Base-by-base conservation (phyloP, 2,113 vertebrate species). In the Austrofundulus limnaeus region DNA sequence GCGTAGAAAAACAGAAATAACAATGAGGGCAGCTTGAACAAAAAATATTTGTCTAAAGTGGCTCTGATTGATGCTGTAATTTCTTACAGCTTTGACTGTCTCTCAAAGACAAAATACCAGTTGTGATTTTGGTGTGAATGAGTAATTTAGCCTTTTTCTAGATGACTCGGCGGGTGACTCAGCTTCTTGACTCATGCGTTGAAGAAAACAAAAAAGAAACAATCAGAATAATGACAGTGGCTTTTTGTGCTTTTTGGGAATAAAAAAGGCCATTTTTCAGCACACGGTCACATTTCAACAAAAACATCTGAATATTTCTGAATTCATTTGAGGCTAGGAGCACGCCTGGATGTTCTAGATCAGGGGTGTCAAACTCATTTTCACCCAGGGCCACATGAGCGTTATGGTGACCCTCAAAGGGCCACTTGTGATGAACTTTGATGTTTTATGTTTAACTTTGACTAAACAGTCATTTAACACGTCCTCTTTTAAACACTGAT, bases 1-100 rank as follows among this genome's bases (percentile, higher is more conserved):
- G 47, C 55, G 55, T 23, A 17, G 45, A 11, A n/a, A 58, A 69
- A 56, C 48, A 54, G 39, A 76, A 59, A 72, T 14, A 23, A 13
- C 53, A 59, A 38, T 41, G 4, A 16, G 20, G 23, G 25, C 25
- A 25, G 31, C 16, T 11, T 49, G 23, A 15, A 24, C 15, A 23
- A 6, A 24, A 24, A 2, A 49, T 49, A 14, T 24, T 13, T 24
- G 21, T 15, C 47, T 15, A 19, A 16, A 49, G 8, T 14, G 6
- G 23, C 1, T 34, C 17, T 43, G 42, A 43, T 43, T 43, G 42
- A 43, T 43, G 17, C 6, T 43, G 14, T 43, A 34, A 52, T 11
- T 31, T 16, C n/a, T 52, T 11, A 28, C 25, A 52, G 49, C 25
- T 52, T 52, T 17, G 4, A 17, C 9, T 17, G 3, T 52, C 2